Evolutionary conservation across 30 jellyfish, hydroid and myxozoan species (phyloP), one percentile per base, ranked within the genome.

Genomic region (Chironex yamaguchii): DNA sequence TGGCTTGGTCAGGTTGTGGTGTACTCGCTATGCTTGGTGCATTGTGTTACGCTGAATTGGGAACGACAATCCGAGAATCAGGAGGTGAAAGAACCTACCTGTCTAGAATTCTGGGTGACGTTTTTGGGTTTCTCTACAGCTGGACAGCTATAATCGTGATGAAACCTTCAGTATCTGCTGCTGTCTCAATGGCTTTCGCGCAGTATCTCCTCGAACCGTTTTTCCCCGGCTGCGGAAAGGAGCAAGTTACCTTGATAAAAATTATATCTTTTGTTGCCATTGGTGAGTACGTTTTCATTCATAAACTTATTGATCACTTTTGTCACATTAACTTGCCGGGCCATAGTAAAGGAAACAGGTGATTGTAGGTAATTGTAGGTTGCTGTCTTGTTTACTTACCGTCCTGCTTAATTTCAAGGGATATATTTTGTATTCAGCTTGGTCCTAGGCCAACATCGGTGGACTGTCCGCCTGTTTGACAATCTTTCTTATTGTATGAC

Each of bases 81-180:
- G 99, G 99, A 17, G 99, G 99, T 13, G 99, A 95, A 68, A 77
- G 94, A 73, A 86, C 99, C 11, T 95, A 95, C 52, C 85, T 95
- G 12, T 20, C 96, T 6, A 74, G 49, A 65, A 90, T 76, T 0
- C 89, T 87, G 52, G 99, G 99, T 33, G 96, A 89, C 32, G 52
- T 89, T 31, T 93, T 95, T 6, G 97, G 97, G 23, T 95, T 95
- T 82, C 25, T 95, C 26, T 89, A 87, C 81, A 85, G 93, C 65
- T 95, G 97, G 97, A 89, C 97, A 11, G 97, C 99, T 3, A 89
- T 95, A 29, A 54, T 95, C 1, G 67, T 95, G 29, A 73, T 89
- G 35, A 89, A 85, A 49, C 99, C 99, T 23, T 80, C 97, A 24
- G 90, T 96, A 4, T 35, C 89, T 24, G 99, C 99, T 2, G 97